Base-by-base conservation (phyloP, 2,113 vertebrate species). In the Sciurus niger region DNA sequence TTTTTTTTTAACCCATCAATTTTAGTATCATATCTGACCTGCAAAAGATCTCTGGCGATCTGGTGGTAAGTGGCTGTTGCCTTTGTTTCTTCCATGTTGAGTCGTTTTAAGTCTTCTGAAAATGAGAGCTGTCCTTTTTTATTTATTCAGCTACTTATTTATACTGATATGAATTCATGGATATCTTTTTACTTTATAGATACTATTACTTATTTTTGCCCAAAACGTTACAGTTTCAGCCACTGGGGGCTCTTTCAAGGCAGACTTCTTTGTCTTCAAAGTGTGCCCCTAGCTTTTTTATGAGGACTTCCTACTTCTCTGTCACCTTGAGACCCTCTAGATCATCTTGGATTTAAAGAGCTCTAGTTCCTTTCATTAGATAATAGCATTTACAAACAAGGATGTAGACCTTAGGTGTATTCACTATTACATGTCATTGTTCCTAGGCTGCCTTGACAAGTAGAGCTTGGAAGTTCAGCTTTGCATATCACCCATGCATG, bases 71-170 rank as follows among this genome's bases (percentile, higher is more conserved):
- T 95, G 90, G 40, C 32, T 77, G 0, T 85, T 76, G 51, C 14
- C 14, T 65, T 73, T n/a, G 51, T 84, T 95, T 90, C 34, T 79
- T 65, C 10, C 8, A 77, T 1, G 37, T 90, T 58, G 63, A 74
- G 32, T 96, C 65, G 65, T 51, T 94, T 11, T 11, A 85, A 88
- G 87, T 87, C 30, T 68, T 94, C 63, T 73, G 58, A 86, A 76
- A 83, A 5, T 72, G 77, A 67, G 22, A 24, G 18, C 28, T 74
- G 2, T 30, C 34, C 20, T 80, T 80, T 20, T 86, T 18, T 37
- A 74, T 80, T 89, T 68, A 51, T 67, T 93, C n/a, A 65, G 7
- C 74, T 79, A 84, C 67, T 77, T 84, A 32, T 83, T 83, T 46
- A 51, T 79, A 90, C 18, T 17, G 76, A 63, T 83, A 55, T 76